Conservation (phyloP, 2,888 invertebrate species). For the Eurytoma adleriae region DNA sequence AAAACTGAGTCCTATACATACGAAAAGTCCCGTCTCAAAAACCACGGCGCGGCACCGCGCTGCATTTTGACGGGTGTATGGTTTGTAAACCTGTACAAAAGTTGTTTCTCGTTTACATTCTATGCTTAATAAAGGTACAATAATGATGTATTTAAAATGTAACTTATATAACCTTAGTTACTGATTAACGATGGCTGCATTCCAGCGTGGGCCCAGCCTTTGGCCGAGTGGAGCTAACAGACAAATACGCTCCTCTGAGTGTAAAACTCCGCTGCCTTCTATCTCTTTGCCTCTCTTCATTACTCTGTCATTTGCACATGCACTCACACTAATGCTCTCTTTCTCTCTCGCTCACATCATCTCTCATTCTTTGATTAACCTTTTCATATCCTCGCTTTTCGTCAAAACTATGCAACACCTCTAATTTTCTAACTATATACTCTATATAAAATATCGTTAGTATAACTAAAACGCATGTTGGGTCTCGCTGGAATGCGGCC, state of each 20-base stretch:
- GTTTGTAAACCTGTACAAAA: slow-evolving; percentile 67
- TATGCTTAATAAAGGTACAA: slow-evolving; percentile 62
- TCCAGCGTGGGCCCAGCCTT: slow-evolving; percentile 75
- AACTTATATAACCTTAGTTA: slow-evolving; percentile 75
- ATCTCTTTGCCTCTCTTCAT: slow-evolving; percentile 34
- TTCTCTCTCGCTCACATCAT: slow-evolving; percentile 30
- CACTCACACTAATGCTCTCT: slow-evolving; percentile 14
- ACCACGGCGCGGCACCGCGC: slow-evolving; percentile 68
- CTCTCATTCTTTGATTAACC: slow-evolving; percentile 4
- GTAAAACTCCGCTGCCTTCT: slow-evolving; percentile 68
- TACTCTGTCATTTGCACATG: slow-evolving; percentile 1
- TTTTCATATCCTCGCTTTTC: slow-evolving; percentile 60
- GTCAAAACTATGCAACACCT: slow-evolving; percentile 68
- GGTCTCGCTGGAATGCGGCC: slow-evolving; percentile 75
- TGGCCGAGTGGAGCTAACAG: slow-evolving; percentile 76
- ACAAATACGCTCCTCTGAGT: slow-evolving; percentile 75
- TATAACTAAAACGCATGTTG: slow-evolving; percentile 75
- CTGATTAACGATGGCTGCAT: slow-evolving; percentile 75
- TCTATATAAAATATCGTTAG: slow-evolving; percentile 76
- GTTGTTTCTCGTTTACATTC: slow-evolving; percentile 63
- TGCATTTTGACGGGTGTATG: slow-evolving; percentile 56
- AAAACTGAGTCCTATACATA: slow-evolving; percentile 56
- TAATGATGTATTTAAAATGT: slow-evolving; percentile 75
- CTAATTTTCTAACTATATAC: slow-evolving; percentile 75
- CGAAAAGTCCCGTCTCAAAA: slow-evolving; percentile 69